Evolutionary conservation across 2,113 vertebrate species (phyloP), one percentile per base, ranked within the genome.

Genomic region (Nycticorax nycticorax): DNA sequence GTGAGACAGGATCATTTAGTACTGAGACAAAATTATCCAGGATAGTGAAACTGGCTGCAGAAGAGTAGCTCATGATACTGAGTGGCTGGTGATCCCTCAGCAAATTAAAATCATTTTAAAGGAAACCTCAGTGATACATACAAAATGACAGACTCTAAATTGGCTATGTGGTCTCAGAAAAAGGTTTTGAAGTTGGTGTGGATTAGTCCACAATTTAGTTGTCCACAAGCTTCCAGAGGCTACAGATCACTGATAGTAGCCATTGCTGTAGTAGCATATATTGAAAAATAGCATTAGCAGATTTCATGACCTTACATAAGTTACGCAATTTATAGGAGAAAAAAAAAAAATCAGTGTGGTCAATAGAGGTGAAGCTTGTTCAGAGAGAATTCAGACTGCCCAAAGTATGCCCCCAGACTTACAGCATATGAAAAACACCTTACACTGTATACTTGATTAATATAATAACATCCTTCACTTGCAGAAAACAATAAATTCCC

Each of bases 71-170:
- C n/a, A 45, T 18, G 28, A 30, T 45, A 67, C 14, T 12, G 43
- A 83, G 48, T 50, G 6, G 45, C 13, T 76, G 33, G 11, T 56
- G 53, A 77, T 33, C 1, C 23, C 20, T 64, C 0, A 0, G 20
- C 28, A 80, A 83, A 83, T 59, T 10, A 68, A 91, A 89, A 64
- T 28, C 1, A 35, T 73, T 64, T 76, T 0, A 59, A 64, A 76
- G n/a, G 39, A 79, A 93, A 68, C 16, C 33, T 17, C 27, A 43
- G 28, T 47, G 8, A 43, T 35, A 43, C 0, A 1, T 37, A 57
- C 12, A 39, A 3, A 21, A 14, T 15, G 27, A 71, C 24, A 39
- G 32, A 57, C 33, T 21, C 41, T 63, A 79, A 86, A n/a, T 20
- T 20, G 20, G 35, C 14, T 79, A 17, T 32, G 30, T 20, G 2